Base-by-base conservation (phyloP, 37 sponge, comb jelly and placozoan genomes). In the Chondrosia reniformis region DNA sequence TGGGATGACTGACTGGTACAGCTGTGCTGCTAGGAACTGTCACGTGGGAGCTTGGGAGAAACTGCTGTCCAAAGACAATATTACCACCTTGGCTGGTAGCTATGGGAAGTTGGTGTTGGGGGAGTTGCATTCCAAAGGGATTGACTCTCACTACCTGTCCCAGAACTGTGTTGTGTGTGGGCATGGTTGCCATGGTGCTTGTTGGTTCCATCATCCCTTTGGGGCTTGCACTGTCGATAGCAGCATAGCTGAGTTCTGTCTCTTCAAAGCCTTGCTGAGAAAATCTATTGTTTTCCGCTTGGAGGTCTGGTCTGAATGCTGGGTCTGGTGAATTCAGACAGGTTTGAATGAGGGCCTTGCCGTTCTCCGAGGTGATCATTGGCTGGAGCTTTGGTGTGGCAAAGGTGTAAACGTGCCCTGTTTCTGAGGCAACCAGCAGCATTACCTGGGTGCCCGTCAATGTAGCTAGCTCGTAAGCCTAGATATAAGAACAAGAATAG, bases 381-480 rank as follows among this genome's bases (percentile, higher is more conserved):
- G 99, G 99, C 88, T 99, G 99, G n/a, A 99, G 88, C 79, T 96
- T 99, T 25, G 99, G 99, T 38, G 99, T 99, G n/a, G 99, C 99
- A 58, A 99, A 99, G 31, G 99, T 99, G 86, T 99, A 99, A 42
- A 99, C 99, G 78, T 99, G 99, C 36, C 99, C 99, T 1, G 99
- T 99, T 69, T 99, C 99, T 33, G 99, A 99, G 62, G 99, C 99
- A 31, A 99, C 99, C 10, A 99, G 90, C 61, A 99, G 88, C 94
- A 99, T 94, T 40, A 99, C 94, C 65, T 99, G 96, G 38, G 99
- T 99, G 13, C 99, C 99, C 25, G 99, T 99, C 41, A 99, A 85
- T 21, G 99, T 99, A 55, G 94, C 91, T 64, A 99, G 76, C 74
- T 99, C 99, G 76, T 93, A 99, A 22, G 99, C 99, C 99, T 99